A percentile compares a stretch with the other conserved stretches of the same genome.
These are phyloP conservation scores for Nymphalis urticae DNA, from an alignment of 2,888 invertebrate species.

Conservation along the genomic window DNA sequence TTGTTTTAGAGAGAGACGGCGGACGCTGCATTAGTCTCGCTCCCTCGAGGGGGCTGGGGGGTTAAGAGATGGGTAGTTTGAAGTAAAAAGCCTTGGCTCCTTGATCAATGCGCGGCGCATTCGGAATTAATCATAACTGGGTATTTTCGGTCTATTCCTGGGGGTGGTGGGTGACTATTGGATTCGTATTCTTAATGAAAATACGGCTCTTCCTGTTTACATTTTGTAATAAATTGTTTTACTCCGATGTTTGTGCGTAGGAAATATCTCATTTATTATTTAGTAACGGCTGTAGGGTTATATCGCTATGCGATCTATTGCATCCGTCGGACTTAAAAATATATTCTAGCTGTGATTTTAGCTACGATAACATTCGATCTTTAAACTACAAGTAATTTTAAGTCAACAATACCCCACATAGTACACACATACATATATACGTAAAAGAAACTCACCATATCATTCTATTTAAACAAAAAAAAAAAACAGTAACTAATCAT, in stretches of 20 bases:
- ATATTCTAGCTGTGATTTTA: slow-evolving; percentile 15
- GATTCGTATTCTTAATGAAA: slow-evolving; percentile 82
- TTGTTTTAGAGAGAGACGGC: slow-evolving; percentile 80
- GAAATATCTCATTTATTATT: slow-evolving; percentile 42
- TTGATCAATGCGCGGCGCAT: slow-evolving; percentile 82
- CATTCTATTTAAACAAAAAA: no score
- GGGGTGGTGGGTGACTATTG: slow-evolving; percentile 56
- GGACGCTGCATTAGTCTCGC: slow-evolving; percentile 78
- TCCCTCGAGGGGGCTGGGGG: slow-evolving; percentile 52
- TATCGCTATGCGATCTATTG: slow-evolving; percentile 37
- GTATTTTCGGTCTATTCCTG: slow-evolving; percentile 80
- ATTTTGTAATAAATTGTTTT: slow-evolving; percentile 82
- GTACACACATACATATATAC: no score
- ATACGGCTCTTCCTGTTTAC: slow-evolving; percentile 81
- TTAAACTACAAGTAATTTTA: background rate
- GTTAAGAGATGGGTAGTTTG: slow-evolving; percentile 78
- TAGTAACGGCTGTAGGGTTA: slow-evolving; percentile 33
- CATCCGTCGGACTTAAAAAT: slow-evolving; percentile 29
- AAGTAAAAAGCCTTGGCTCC: slow-evolving; percentile 79
- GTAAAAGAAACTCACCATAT: no score
- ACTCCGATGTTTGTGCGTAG: slow-evolving; percentile 55
- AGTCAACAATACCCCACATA: no score
- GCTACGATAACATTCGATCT: background rate
- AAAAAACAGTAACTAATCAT: no score
- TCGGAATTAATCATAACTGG: slow-evolving; percentile 82